phyloP scores from a whole-genome alignment of 2,113 vertebrate genomes.

The Columbina picui region DNA sequence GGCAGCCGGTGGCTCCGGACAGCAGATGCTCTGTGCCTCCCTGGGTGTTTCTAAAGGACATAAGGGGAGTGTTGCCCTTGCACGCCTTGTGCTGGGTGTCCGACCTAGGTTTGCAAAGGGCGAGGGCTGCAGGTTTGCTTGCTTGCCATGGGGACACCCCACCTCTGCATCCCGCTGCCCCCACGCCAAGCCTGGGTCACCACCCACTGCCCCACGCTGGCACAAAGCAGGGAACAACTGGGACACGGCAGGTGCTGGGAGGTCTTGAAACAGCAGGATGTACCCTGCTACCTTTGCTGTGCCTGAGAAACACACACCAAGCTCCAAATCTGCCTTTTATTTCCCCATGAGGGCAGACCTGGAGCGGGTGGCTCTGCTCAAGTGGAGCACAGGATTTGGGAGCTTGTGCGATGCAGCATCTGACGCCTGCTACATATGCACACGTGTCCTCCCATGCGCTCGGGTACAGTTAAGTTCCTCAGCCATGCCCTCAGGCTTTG shows the following conservation, averaged over 20 bases:
- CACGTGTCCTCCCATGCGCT: not conserved
- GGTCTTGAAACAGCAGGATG: rapidly evolving
- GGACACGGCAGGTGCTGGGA: rapidly evolving
- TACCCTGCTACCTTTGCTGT: not conserved
- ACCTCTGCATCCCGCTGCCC: rapidly evolving
- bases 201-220: rapidly evolving
- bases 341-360: rapidly evolving
- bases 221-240: not conserved
- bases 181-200: rapidly evolving
- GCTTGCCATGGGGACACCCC: not conserved
- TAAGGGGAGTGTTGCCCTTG: not conserved
- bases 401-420: rapidly evolving
- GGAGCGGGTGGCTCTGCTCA: not conserved
- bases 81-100: not conserved
- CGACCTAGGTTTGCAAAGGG: rapidly evolving
- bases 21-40: constrained; percentile 4
- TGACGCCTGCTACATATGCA: rapidly evolving
- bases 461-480: not conserved
- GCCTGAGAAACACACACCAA: not conserved
- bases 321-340: not conserved
- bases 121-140: not conserved
- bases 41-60: not conserved
- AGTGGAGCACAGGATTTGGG: rapidly evolving
- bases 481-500: not conserved
- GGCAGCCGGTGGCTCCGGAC: not conserved